Evolutionary conservation across 1,140 invertebrate genomes (phyloP).

Genomic region (Musca domestica): DNA sequence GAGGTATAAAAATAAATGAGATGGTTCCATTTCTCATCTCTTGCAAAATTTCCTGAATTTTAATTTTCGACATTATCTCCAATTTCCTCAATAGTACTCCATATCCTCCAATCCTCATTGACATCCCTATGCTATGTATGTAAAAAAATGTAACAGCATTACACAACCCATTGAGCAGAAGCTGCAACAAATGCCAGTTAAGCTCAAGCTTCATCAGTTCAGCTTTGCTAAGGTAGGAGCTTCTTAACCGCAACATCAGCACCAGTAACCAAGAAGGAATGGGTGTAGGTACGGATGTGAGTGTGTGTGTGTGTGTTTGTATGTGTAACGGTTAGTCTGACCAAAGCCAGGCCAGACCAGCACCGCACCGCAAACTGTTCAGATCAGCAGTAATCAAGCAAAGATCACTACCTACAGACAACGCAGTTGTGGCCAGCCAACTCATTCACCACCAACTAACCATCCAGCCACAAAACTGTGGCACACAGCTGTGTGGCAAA

Average conservation of each 20-base stretch:
- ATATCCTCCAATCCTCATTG: too few species aligned
- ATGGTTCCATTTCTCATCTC: too few species aligned
- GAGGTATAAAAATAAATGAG: too few species aligned
- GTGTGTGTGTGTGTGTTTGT: not conserved
- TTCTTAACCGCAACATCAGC: not conserved
- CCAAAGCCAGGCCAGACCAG: not conserved
- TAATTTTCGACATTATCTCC: too few species aligned
- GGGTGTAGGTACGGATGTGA: not conserved
- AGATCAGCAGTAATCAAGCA: slow-evolving; percentile 13
- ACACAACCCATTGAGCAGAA: not conserved
- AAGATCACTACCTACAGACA: slow-evolving; percentile 19
- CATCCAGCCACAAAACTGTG: too few species aligned
- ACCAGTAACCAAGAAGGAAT: not conserved
- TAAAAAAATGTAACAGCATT: not conserved
- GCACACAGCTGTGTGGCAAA: too few species aligned
- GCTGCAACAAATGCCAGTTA: not conserved
- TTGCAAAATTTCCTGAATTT: too few species aligned
- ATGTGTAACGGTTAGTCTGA: not conserved
- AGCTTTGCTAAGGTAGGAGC: not conserved
- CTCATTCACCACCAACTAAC: not conserved
- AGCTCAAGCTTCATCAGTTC: slow-evolving; percentile 7
- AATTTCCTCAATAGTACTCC: too few species aligned
- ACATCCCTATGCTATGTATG: too few species aligned
- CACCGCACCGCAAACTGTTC: not conserved
- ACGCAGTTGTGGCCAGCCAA: not conserved